Conservation (phyloP, 2,797 vertebrate species). For the Parauchenoglanis punctatus region DNA sequence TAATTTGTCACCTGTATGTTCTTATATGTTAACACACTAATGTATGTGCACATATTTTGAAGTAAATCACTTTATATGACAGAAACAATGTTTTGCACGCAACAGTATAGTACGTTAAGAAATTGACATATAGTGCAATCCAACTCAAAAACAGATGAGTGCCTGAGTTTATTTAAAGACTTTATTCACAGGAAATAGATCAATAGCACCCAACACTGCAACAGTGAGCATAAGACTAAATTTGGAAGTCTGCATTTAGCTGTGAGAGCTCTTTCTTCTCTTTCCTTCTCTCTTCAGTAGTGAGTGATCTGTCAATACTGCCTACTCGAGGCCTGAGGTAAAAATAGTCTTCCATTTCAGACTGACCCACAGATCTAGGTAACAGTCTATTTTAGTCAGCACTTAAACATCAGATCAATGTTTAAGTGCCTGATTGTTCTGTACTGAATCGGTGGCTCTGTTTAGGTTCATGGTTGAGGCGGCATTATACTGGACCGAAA, state of each 20-base stretch:
- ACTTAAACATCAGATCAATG: conserved; percentile 45
- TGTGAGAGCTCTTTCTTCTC: background rate
- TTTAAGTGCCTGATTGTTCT: conserved; percentile 25
- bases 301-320: conserved; percentile 29
- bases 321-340: conserved; percentile 39
- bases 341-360: conserved; percentile 59
- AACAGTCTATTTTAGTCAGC: conserved; percentile 47
- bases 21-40: background rate
- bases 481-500: background rate
- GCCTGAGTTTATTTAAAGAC: conserved; percentile 49
- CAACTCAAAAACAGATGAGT: conserved; percentile 36
- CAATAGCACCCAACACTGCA: conserved; percentile 40
- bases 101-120: background rate
- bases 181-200: conserved; percentile 34
- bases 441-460: conserved; percentile 1
- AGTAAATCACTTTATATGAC: background rate
- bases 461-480: conserved; percentile 11
- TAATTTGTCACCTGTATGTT: background rate
- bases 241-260: conserved; percentile 28
- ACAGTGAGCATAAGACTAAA: conserved; percentile 29
- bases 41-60: background rate
- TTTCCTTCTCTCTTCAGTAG: conserved; percentile 14
- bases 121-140: background rate
- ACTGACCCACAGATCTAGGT: conserved; percentile 48
- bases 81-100: background rate